Evolutionary conservation across 1,140 invertebrate species (phyloP), one percentile per base, ranked within the genome.

Genomic region (Eumeta japonica): DNA sequence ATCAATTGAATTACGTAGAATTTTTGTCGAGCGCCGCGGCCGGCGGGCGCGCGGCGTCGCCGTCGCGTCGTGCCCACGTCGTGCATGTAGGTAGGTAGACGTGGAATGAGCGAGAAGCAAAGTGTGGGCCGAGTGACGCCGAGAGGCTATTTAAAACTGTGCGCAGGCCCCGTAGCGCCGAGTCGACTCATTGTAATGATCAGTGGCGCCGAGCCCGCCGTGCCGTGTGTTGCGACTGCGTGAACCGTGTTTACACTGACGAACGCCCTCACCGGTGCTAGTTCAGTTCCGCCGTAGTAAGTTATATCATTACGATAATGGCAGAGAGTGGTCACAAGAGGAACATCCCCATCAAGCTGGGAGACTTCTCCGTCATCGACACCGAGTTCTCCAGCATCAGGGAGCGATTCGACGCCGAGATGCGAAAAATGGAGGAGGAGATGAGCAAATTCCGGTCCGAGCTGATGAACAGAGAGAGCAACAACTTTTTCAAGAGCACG

Each of bases 401-500:
- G 45, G 93, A 96, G 66, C 82, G 92, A 43, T 98, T 97, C 71
- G 94, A 97, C 67, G 85, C 84, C 36, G 94, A 98, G 81, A 97
- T 97, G 94, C 82, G 87, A 52, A 91, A 92, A 77, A 97, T 97
- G 91, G 94, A 98, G 78, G 93, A 97, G 50, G 94, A 97, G 78
- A 98, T 97, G 94, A 88, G 89, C 64, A 89, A 90, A 76, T 95
- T 97, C 80, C 81, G 94, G 46, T 88, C 88, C 41, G 92, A 96
- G 71, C 79, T 97, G 35, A 89, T 94, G 85, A 92, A 93, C 67
- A 81, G 89, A 51, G 92, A 95, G 75, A 88, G 87, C 54, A 89
- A 90, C 70, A 86, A 87, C 58, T 93, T 92, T 77, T 92, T 92
- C 73, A 90, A 89, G 75, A 89, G 83, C 59, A 88, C 88, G 39